phyloP scores from a whole-genome alignment of 2,113 vertebrate genomes.

The Oncorhynchus gorbuscha region DNA sequence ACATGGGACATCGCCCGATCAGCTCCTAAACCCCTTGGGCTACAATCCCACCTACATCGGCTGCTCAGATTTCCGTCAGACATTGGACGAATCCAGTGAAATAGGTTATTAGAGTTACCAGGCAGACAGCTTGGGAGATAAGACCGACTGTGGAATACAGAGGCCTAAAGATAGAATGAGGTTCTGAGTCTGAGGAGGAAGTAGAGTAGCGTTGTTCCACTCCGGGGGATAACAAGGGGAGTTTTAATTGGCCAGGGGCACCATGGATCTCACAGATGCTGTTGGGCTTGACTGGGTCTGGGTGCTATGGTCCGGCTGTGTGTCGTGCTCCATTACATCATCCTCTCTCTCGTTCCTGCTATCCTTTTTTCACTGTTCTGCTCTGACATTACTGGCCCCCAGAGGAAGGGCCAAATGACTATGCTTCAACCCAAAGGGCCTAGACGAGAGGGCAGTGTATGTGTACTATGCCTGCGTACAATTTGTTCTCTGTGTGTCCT shows the following conservation, averaged over 20 bases:
- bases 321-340: slow-evolving; percentile 26
- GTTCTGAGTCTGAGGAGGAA: slow-evolving; percentile 21
- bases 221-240: slow-evolving; percentile 9
- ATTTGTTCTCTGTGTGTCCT: background rate
- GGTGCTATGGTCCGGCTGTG: background rate
- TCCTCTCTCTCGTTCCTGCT: slow-evolving; percentile 35
- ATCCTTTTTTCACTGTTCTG: background rate
- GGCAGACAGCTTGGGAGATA: slow-evolving; percentile 30
- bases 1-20: background rate
- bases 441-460: slow-evolving; percentile 1
- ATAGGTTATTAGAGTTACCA: slow-evolving; percentile 33
- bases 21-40: slow-evolving; percentile 24
- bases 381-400: slow-evolving; percentile 37
- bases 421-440: slow-evolving; percentile 15
- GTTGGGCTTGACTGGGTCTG: slow-evolving; percentile 22
- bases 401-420: slow-evolving; percentile 34
- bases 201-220: slow-evolving; percentile 15
- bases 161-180: slow-evolving; percentile 44
- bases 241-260: slow-evolving; percentile 39
- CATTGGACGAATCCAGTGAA: slow-evolving; percentile 34
- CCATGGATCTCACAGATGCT: slow-evolving; percentile 19
- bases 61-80: slow-evolving; percentile 24
- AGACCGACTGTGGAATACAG: slow-evolving; percentile 9
- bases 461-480: background rate
- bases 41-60: slow-evolving; percentile 40